Conservation (phyloP, 1,140 invertebrate genomes). For the Odontomachus brunneus region DNA sequence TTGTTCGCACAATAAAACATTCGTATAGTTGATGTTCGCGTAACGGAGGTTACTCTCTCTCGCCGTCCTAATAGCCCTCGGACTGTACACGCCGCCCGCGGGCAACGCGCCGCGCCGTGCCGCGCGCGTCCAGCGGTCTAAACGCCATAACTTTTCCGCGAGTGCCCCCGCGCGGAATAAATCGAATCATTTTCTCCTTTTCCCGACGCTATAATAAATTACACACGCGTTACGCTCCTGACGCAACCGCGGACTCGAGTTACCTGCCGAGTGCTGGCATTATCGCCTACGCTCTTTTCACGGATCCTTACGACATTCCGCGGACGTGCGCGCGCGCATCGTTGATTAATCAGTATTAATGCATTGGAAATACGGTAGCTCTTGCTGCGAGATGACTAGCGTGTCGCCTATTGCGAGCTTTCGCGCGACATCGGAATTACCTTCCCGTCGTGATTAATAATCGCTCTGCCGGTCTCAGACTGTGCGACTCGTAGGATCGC, state of each 20-base stretch:
- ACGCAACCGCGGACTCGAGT: constrained; percentile 28
- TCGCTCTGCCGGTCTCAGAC: not conserved
- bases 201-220: constrained; percentile 43
- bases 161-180: constrained; percentile 32
- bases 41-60: constrained; percentile 38
- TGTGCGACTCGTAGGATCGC: not conserved
- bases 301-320: constrained; percentile 43
- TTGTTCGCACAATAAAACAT: constrained; percentile 55
- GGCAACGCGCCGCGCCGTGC: constrained; percentile 46
- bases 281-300: constrained; percentile 49
- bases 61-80: constrained; percentile 51
- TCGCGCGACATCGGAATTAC: constrained; percentile 33
- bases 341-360: constrained; percentile 44
- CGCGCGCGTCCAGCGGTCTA: constrained; percentile 26
- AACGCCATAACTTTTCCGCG: constrained; percentile 59
- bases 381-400: not conserved
- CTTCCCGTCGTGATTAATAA: constrained; percentile 38
- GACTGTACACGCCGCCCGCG: constrained; percentile 33
- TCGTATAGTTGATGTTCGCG: constrained; percentile 54
- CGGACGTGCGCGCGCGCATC: not conserved
- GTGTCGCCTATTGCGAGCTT: constrained; percentile 32
- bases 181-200: constrained; percentile 47
- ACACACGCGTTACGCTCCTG: constrained; percentile 42
- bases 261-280: constrained; percentile 4
- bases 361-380: constrained; percentile 16